Base-by-base conservation (phyloP, 2,888 invertebrate genomes). In the Rotaria sp. region DNA sequence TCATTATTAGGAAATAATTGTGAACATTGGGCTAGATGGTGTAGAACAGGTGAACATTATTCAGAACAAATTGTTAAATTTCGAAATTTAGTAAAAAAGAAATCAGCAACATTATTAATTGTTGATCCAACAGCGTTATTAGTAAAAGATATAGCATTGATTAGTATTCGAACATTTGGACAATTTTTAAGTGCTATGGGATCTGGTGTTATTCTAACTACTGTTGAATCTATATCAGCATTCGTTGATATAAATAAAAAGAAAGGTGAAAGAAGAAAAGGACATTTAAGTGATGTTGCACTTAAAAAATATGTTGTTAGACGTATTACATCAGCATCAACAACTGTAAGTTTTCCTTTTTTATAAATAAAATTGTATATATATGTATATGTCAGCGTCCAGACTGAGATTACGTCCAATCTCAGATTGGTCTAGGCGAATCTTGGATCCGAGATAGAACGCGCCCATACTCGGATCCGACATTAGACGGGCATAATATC, bases 1-100 rank as follows among this genome's bases (percentile, higher is more conserved):
- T 90, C 90, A 87, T 55, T 91, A 10, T 67, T 91, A 26, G 89
- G 88, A 88, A 89, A 89, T 50, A 91, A 91, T 88, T 91, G 91
- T 88, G 91, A 91, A 88, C 91, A 91, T 86, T 91, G 91, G 88
- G 90, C 89, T 84, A 89, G 89, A 80, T 90, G 89, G 88, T 90
- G 90, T 87, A 89, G 91, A 85, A 91, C 91, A 87, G 90, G 90
- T 0, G 87, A 88, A 26, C 41, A 74, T 52, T 75, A 48, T 24
- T 59, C 59, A 3, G 74, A 85, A 50, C 85, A 85, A 52, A 41
- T 85, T 13, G 48, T 45, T 26, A 41, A 45, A 80, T 80, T 80
- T 80, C 45, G 45, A 26, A 11, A n/a, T 26, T 45, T 41, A 45
- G 45, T 80, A 45, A 41, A 80, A 80, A 8, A 80, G 45, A 80